These are phyloP conservation scores for Probaryconus sp. DNA, from an alignment of 1,140 invertebrate species.

Conservation along the genomic window DNA sequence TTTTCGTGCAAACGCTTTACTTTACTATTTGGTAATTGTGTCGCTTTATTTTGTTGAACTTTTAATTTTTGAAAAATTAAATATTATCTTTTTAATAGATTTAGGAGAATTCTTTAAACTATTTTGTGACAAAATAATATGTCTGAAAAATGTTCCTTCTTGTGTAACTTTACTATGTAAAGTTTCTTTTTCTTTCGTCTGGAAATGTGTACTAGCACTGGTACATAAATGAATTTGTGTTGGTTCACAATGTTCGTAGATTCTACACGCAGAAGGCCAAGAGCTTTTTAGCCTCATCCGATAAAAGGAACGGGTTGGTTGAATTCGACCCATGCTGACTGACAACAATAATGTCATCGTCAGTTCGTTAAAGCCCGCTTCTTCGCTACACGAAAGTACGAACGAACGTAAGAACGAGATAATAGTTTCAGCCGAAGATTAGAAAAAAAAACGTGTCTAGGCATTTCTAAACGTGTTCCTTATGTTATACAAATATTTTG, in stretches of 20 bases:
- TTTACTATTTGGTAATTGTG: too few species aligned
- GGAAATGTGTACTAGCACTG: neutral
- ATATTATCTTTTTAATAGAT: too few species aligned
- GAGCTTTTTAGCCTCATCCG: slow-evolving; percentile 67
- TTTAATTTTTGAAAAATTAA: too few species aligned
- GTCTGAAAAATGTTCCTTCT: too few species aligned
- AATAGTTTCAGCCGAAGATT: slow-evolving; percentile 7
- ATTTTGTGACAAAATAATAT: too few species aligned
- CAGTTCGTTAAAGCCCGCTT: slow-evolving; percentile 67
- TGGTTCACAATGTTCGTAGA: neutral
- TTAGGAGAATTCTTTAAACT: too few species aligned
- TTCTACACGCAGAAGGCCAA: slow-evolving; percentile 18
- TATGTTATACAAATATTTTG: slow-evolving; percentile 20
- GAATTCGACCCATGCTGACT: slow-evolving; percentile 61
- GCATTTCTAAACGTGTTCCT: slow-evolving; percentile 2
- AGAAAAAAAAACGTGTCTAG: slow-evolving; percentile 20
- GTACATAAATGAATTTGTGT: neutral
- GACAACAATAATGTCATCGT: slow-evolving; percentile 71
- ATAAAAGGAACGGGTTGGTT: slow-evolving; percentile 68
- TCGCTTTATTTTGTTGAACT: neutral
- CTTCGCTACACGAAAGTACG: slow-evolving; percentile 8
- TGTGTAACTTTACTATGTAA: too few species aligned
- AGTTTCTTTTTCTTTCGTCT: neutral
- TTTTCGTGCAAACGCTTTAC: too few species aligned
- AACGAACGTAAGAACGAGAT: slow-evolving; percentile 28